These are phyloP conservation scores for Eucriotettix oculatus DNA, from an alignment of 2,888 invertebrate species.

Conservation along the genomic window DNA sequence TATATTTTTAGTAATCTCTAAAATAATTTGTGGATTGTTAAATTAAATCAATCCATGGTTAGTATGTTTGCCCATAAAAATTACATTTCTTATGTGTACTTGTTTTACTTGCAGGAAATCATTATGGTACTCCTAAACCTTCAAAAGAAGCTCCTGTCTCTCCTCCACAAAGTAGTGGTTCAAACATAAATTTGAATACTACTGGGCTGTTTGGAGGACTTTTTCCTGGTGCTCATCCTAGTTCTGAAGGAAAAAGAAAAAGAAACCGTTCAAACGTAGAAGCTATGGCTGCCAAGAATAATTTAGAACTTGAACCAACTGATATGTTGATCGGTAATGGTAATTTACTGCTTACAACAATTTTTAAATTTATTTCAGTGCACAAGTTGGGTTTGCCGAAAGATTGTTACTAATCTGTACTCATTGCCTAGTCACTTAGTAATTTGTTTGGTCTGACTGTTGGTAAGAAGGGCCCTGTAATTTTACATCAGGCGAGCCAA, in stretches of 20 bases:
- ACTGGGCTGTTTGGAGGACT: conserved; percentile 17
- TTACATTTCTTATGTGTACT: too few species aligned
- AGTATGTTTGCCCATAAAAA: too few species aligned
- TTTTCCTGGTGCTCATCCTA: conserved; percentile 32
- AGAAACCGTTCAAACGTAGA: conserved; percentile 37
- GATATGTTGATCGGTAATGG: neutral
- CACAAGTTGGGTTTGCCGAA: too few species aligned
- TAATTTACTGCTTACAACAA: too few species aligned
- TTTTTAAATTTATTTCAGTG: too few species aligned
- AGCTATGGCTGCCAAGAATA: conserved; percentile 27
- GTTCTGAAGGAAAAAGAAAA: conserved; percentile 32
- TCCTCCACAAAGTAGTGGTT: conserved; percentile 16
- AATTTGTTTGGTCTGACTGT: too few species aligned
- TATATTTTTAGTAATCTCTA: neutral
- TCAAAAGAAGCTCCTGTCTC: conserved; percentile 21
- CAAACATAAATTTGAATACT: conserved; percentile 9
- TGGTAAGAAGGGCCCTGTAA: too few species aligned
- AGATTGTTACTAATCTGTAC: too few species aligned
- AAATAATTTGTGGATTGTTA: neutral
- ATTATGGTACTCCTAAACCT: conserved; percentile 42
- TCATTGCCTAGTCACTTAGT: too few species aligned
- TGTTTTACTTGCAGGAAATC: conserved; percentile 28
- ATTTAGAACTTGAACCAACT: conserved; percentile 16
- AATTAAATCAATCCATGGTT: neutral
- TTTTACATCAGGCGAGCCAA: too few species aligned